phyloP scores from a whole-genome alignment of 2,113 vertebrate species.

The Trogon melanurus region DNA sequence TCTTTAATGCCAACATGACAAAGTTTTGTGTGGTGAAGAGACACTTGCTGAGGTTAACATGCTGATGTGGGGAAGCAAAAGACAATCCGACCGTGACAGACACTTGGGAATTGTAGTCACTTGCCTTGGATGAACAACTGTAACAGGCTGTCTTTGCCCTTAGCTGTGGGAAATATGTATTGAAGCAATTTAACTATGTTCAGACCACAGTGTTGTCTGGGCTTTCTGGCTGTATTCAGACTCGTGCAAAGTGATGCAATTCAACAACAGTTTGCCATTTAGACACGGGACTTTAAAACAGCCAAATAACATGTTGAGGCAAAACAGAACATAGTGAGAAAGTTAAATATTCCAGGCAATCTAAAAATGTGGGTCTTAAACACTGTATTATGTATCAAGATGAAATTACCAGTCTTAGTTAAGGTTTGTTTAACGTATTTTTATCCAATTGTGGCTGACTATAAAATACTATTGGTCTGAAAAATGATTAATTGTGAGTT shows the following conservation, averaged over 20 bases:
- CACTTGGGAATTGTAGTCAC: background rate
- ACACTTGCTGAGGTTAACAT: background rate
- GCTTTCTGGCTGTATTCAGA: background rate
- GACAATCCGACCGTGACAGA: background rate
- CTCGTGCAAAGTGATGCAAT: background rate
- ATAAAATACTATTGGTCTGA: background rate
- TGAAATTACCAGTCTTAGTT: conserved; percentile 6
- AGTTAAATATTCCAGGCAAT: conserved; percentile 15
- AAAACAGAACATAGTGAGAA: background rate
- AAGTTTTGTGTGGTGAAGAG: background rate
- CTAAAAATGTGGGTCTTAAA: conserved; percentile 45
- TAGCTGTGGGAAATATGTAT: background rate
- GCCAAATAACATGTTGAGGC: conserved; percentile 7
- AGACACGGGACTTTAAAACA: background rate
- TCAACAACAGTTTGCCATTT: background rate
- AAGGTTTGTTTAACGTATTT: conserved; percentile 23
- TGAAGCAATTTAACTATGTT: background rate
- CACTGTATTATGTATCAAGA: background rate
- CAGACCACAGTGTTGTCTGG: background rate
- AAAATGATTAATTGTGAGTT: conserved; percentile 12
- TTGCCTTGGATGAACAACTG: background rate
- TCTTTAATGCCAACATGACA: background rate
- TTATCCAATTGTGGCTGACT: conserved; percentile 29
- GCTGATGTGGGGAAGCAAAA: background rate
- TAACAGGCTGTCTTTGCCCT: background rate